A percentile compares a stretch with the other conserved stretches of the same genome.
phyloP scores from a whole-genome alignment of 2,888 invertebrate genomes.

The Tetragnatha montana region DNA sequence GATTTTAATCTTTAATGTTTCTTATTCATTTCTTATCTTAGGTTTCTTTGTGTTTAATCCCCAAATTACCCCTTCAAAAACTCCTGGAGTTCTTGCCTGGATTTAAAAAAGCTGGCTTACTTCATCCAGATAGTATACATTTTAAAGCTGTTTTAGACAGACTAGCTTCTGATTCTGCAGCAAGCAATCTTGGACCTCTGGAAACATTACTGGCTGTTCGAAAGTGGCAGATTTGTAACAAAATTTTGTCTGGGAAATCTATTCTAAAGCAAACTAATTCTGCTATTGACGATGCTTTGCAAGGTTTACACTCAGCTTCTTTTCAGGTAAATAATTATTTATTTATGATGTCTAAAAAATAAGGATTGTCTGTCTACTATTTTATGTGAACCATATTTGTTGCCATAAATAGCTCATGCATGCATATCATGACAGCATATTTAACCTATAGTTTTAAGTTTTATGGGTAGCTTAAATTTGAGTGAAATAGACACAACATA shows the following conservation, averaged over 20 bases:
- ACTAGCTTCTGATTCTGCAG: constrained; percentile 78
- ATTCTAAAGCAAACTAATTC: constrained; percentile 73
- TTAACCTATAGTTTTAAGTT: too few species aligned
- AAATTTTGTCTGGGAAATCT: constrained; percentile 72
- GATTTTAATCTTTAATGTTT: background rate
- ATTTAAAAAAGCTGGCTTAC: constrained; percentile 81
- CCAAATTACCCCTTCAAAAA: constrained; percentile 79
- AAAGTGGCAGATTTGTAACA: constrained; percentile 81
- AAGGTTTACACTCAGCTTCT: constrained; percentile 77
- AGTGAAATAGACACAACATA: too few species aligned
- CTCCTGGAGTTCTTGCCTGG: constrained; percentile 80
- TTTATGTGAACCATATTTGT: background rate
- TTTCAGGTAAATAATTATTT: constrained; percentile 74
- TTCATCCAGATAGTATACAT: constrained; percentile 79
- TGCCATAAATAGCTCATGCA: background rate
- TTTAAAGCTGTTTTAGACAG: constrained; percentile 79
- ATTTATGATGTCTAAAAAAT: background rate
- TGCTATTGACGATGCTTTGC: constrained; percentile 77
- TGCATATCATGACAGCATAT: too few species aligned
- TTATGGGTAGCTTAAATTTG: too few species aligned
- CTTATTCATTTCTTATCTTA: constrained; percentile 73
- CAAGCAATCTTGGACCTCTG: constrained; percentile 79
- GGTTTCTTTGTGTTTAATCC: constrained; percentile 82
- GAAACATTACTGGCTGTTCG: constrained; percentile 80
- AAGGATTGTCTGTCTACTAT: background rate